Evolutionary conservation across 2,888 invertebrate genomes (phyloP).

Genomic region (Microchrysa polita): DNA sequence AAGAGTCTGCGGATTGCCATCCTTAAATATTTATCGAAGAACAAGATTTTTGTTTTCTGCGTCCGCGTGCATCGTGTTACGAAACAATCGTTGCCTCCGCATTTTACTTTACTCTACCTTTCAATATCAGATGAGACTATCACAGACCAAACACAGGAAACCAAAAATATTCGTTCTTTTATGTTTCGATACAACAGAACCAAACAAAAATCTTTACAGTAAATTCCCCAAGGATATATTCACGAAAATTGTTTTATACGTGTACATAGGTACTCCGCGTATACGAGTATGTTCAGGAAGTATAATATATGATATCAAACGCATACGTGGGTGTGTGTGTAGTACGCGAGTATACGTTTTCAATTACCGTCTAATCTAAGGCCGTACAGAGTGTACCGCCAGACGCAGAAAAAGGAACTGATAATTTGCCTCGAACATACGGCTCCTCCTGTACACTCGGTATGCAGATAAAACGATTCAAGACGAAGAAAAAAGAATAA

Average conservation of each 20-base stretch:
- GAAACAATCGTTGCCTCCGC: too few species aligned
- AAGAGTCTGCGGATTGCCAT: neutral
- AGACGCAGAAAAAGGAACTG: conserved; percentile 1
- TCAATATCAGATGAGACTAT: too few species aligned
- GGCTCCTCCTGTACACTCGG: too few species aligned
- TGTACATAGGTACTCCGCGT: neutral
- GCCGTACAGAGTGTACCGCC: neutral
- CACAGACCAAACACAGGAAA: too few species aligned
- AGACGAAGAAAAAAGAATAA: neutral
- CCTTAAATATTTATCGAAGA: conserved; percentile 34
- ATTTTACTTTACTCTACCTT: too few species aligned
- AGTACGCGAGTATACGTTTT: conserved; percentile 35
- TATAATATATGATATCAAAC: neutral
- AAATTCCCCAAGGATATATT: neutral
- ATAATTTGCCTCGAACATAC: conserved; percentile 17
- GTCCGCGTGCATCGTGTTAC: neutral
- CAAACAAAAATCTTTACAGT: neutral
- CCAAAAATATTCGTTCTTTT: neutral
- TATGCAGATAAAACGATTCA: neutral
- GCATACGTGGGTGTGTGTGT: conserved; percentile 1
- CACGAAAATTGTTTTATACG: neutral
- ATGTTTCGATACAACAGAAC: neutral
- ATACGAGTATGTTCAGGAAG: neutral
- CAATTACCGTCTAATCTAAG: conserved; percentile 3
- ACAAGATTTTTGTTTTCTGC: neutral